Base-by-base conservation (phyloP, 2,113 vertebrate genomes). In the Arenaria interpres region DNA sequence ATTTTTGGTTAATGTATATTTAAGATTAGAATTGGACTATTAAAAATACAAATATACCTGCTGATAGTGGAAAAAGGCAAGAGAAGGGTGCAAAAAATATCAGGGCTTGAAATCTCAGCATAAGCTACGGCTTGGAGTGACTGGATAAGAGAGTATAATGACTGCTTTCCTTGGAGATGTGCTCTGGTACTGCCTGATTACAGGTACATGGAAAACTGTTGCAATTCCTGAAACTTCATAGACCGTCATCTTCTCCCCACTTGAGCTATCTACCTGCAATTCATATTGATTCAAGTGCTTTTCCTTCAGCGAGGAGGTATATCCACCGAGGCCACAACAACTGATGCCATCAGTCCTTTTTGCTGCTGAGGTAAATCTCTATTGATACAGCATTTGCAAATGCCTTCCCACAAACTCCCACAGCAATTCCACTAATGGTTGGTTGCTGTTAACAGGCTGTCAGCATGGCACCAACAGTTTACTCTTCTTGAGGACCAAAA, bases 381-480 rank as follows among this genome's bases (percentile, higher is more conserved):
- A 87, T 73, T 64, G 84, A 84, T 73, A 89, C 78, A 81, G 84
- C 30, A 37, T 87, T 94, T 89, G 89, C 35, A 87, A 80, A 76
- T 84, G 56, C 83, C 73, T 93, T 93, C 91, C 80, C 81, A 62
- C 75, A 45, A 41, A 87, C 83, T 96, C 89, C 68, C 73, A 81
- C 76, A 75, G 69, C 46, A 82, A 33, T 79, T 81, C 94, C 27
- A 56, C 63, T 71, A 84, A 89, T 75, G 95, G 83, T 66, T 89
- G 86, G 59, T 87, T 67, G 51, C 50, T 93, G 68, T 77, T 92
- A 92, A 50, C 67, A 71, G 75, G 35, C 84, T 92, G 91, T 54
- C 87, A 96, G 73, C 43, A 13, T n/a, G 33, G 69, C 8, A 4
- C 89, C 95, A 68, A 81, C 48, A 77, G 64, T 80, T 95, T 83